Evolutionary conservation across 2,888 invertebrate species (phyloP), one percentile per base, ranked within the genome.

Genomic region (Chrysotoxum bicinctum): DNA sequence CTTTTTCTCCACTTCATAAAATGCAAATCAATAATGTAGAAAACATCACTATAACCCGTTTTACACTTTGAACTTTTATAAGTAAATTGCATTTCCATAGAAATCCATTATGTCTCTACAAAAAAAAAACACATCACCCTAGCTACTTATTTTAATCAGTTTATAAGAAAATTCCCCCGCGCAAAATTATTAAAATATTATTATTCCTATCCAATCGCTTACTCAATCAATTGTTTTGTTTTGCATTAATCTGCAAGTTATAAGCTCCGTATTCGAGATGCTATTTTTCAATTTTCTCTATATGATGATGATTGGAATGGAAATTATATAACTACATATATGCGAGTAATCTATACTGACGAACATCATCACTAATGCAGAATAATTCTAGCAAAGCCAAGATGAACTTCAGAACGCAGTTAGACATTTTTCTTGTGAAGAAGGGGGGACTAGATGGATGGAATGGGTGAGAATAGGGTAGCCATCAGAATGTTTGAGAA

Each of bases 211-310:
- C 62, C 75, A 75, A 64, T 66, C 68, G 64, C 60, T 72, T 70
- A 70, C 62, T 16, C 66, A 79, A 79, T 79, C 84, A 84, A 80
- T 80, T 70, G 32, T 32, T 72, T 60, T 77, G 68, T 45, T 62
- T 72, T 76, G 76, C 79, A 79, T 84, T 70, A 70, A 70, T 68
- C 52, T 54, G 23, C 54, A 40, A 76, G 69, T 48, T n/a, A 52
- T 35, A 14, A 66, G 62, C 54, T 70, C 54, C 45, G 62, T 70
- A 58, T 69, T 26, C 69, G 7, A 72, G 64, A 76, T 40, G 45
- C 10, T 30, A 77, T 66, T 62, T 30, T 32, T n/a, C 58, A 68
- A 73, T 43, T 79, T 73, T 60, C 50, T 79, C 50, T 50, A 30
- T 30, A 37, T 40, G n/a, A 35, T 60, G 60, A 60, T 60, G 21